Evolutionary conservation across 64 coral and sea anemone species (phyloP).

Genomic region (Acropora tenuis): DNA sequence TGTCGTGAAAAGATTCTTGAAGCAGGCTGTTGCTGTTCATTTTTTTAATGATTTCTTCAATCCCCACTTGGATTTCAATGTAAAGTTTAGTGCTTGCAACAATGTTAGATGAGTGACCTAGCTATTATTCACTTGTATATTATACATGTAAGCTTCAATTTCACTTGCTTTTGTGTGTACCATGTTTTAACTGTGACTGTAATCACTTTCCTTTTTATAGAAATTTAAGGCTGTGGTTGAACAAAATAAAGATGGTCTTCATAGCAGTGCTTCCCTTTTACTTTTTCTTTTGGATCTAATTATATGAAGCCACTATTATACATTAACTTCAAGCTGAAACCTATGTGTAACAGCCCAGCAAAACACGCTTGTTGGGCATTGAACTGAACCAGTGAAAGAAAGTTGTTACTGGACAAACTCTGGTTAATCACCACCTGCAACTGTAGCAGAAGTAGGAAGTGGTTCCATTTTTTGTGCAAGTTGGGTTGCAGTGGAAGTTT

Average conservation of each 20-base stretch:
- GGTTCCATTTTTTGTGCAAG: no score
- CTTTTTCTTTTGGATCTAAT: not conserved
- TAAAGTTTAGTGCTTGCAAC: not conserved
- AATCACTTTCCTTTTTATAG: conserved; percentile 12
- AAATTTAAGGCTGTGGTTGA: not conserved
- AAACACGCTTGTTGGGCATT: no score
- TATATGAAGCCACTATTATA: no score
- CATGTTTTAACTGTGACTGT: not conserved
- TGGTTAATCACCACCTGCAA: no score
- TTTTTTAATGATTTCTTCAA: no score
- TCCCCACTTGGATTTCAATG: no score
- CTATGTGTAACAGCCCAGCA: no score
- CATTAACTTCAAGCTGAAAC: no score
- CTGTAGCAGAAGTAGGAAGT: no score
- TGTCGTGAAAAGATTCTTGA: not conserved
- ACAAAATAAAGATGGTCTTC: conserved; percentile 8
- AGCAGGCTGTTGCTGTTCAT: not conserved
- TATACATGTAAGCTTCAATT: not conserved
- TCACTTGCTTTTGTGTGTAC: not conserved
- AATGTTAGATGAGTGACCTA: not conserved
- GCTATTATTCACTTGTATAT: not conserved
- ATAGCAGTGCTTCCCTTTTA: not conserved
- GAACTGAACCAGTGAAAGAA: no score
- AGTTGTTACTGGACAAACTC: no score
- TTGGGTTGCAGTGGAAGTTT: no score